Evolutionary conservation across 1,140 invertebrate genomes (phyloP).

Genomic region (Sitobion miscanthi): DNA sequence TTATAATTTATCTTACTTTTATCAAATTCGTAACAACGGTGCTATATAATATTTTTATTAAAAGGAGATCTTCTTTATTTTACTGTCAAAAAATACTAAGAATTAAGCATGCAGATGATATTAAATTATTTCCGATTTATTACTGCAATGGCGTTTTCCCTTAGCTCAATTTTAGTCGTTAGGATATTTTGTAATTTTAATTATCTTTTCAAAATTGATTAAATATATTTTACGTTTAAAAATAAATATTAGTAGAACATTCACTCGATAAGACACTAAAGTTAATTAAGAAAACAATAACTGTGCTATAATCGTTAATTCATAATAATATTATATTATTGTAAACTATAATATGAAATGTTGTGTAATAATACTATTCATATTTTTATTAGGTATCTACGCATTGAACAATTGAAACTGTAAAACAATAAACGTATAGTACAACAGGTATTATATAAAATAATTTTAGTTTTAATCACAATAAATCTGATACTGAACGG

Average conservation of each 20-base stretch:
- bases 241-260: neutral
- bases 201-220: neutral
- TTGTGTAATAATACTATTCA: too few species aligned
- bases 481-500: too few species aligned
- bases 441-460: too few species aligned
- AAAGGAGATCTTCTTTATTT: neutral
- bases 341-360: neutral
- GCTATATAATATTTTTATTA: neutral
- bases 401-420: too few species aligned
- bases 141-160: neutral
- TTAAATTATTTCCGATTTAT: neutral
- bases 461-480: too few species aligned
- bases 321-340: neutral
- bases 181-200: neutral
- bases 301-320: neutral
- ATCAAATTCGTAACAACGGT: neutral
- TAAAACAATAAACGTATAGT: too few species aligned
- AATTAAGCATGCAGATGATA: neutral
- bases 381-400: too few species aligned
- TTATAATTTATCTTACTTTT: neutral
- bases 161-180: neutral
- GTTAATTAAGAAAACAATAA: neutral
- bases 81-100: neutral
- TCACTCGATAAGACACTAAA: neutral
- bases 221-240: neutral